phyloP scores from a whole-genome alignment of 2,797 vertebrate species.

The Sebastiscus tertius region DNA sequence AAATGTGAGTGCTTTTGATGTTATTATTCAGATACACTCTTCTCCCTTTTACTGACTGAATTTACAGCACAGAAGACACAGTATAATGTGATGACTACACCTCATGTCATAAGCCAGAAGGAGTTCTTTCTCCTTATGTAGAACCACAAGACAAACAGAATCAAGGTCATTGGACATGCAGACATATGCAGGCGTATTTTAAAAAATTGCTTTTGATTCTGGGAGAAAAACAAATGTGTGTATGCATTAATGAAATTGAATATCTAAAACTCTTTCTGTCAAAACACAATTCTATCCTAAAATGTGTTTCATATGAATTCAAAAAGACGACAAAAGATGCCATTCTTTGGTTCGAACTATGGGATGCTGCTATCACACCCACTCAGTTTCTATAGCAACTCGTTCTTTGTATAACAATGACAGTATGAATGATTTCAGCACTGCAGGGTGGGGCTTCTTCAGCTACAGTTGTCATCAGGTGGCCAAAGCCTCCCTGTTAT shows the following conservation, averaged over 20 bases:
- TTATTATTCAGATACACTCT: not conserved
- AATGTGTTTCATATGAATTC: not conserved
- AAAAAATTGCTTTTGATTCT: not conserved
- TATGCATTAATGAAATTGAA: not conserved
- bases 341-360: not conserved
- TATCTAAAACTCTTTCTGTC: not conserved
- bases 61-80: not conserved
- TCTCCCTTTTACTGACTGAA: not conserved
- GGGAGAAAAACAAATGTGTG: not conserved
- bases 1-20: not conserved
- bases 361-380: not conserved
- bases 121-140: not conserved
- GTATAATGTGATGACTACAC: too few relatives aligned
- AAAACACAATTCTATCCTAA: not conserved
- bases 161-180: too few relatives aligned
- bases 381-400: conserved; percentile 52
- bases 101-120: not conserved
- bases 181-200: not conserved
- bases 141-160: not conserved
- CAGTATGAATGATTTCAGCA: conserved; percentile 10
- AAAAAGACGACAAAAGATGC: not conserved
- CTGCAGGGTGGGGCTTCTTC: conserved; percentile 6
- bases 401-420: not conserved
- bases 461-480: conserved; percentile 2
- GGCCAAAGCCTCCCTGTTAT: conserved; percentile 14